These are phyloP conservation scores for Dolichoris vasculosae DNA, from an alignment of 1,140 invertebrate genomes.

Conservation along the genomic window DNA sequence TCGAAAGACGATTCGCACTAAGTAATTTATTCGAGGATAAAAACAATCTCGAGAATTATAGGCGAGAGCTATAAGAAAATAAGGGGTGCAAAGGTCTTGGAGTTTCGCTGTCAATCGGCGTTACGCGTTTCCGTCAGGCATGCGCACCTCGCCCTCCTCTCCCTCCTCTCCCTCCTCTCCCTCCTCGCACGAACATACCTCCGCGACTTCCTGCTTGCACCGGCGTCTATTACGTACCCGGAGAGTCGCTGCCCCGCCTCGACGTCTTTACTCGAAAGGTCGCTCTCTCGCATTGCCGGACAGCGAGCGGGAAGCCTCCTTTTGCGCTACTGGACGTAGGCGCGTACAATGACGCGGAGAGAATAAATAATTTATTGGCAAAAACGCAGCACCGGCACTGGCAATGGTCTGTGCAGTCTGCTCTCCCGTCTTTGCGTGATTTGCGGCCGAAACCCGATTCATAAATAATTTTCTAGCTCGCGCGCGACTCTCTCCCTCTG, in stretches of 20 bases:
- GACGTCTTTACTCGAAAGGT: background rate
- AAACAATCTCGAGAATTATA: background rate
- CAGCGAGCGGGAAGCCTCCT: background rate
- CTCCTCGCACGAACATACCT: background rate
- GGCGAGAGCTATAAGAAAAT: conserved; percentile 6
- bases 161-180: background rate
- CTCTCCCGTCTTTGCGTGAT: conserved; percentile 19
- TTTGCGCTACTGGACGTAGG: conserved; percentile 2
- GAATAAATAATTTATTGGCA: conserved; percentile 21
- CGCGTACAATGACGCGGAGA: background rate
- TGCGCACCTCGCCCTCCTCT: background rate
- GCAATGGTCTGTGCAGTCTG: background rate
- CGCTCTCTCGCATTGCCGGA: background rate
- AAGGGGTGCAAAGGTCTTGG: background rate
- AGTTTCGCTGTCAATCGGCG: too few relatives aligned
- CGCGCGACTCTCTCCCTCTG: background rate
- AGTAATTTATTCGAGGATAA: background rate
- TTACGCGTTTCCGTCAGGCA: background rate
- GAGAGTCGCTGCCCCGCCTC: background rate
- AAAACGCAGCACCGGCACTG: background rate
- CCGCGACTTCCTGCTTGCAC: background rate
- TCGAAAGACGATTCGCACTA: background rate
- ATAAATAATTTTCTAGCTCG: conserved; percentile 36
- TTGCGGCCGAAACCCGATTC: conserved; percentile 26
- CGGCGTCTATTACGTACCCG: background rate